Evolutionary conservation across 1,140 invertebrate genomes (phyloP).

Genomic region (Megalopta genalis): DNA sequence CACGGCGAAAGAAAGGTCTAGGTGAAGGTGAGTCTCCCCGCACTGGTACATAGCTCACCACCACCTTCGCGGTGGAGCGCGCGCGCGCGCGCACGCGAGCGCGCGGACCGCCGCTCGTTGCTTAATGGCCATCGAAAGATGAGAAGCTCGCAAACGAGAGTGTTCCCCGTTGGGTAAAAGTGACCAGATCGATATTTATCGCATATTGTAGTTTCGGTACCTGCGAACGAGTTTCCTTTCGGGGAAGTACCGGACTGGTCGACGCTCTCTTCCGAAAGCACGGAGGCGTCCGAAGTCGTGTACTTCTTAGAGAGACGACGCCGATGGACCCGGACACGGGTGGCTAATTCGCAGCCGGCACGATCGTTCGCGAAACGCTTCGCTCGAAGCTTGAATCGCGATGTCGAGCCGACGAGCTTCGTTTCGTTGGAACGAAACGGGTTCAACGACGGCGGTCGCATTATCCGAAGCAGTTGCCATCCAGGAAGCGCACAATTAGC

Average conservation of each 20-base stretch:
- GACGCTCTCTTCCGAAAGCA: not conserved
- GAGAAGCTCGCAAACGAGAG: conserved; percentile 37
- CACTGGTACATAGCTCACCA: conserved; percentile 44
- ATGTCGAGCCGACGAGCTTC: not conserved
- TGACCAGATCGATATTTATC: conserved; percentile 30
- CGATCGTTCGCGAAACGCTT: not conserved
- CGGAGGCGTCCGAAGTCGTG: not conserved
- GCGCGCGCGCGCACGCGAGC: not conserved
- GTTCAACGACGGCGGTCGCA: not conserved
- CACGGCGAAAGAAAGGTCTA: conserved; percentile 79
- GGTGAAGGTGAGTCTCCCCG: conserved; percentile 78
- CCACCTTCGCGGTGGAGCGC: conserved; percentile 10
- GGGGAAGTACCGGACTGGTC: not conserved
- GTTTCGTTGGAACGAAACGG: too few species aligned
- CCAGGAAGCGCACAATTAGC: not conserved
- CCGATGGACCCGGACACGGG: not conserved
- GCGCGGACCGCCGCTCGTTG: conserved; percentile 11
- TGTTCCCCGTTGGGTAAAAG: conserved; percentile 39
- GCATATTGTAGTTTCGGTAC: not conserved
- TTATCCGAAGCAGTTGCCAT: not conserved
- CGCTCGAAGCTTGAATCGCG: not conserved
- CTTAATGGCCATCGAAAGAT: not conserved
- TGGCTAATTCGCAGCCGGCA: not conserved
- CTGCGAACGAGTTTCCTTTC: conserved; percentile 16
- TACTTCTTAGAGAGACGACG: not conserved